Conservation (phyloP, 1,140 invertebrate genomes). For the Oreohelix idahoensis region DNA sequence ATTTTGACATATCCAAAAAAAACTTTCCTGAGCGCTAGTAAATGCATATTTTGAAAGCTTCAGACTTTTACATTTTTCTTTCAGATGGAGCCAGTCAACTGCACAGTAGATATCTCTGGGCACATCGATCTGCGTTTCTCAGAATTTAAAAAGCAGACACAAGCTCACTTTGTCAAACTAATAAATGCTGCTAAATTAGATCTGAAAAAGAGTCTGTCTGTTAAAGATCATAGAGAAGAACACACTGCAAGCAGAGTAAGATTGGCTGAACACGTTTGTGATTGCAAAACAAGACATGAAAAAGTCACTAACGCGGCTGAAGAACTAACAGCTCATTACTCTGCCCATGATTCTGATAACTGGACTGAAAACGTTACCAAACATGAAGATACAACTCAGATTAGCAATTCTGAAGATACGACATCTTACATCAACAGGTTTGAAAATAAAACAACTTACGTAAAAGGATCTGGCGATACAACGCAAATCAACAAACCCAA, state of each 20-base stretch:
- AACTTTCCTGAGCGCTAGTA: too few species aligned
- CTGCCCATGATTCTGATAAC: neutral
- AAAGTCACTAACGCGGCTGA: neutral
- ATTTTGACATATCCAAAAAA: too few species aligned
- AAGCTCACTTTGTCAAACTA: neutral
- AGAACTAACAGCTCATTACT: too few species aligned
- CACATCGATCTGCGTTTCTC: neutral
- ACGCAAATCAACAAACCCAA: too few species aligned
- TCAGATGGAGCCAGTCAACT: constrained; percentile 22
- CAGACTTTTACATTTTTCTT: neutral
- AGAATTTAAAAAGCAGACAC: neutral
- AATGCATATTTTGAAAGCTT: too few species aligned
- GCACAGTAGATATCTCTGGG: constrained; percentile 5
- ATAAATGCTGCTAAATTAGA: neutral
- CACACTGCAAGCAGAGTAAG: neutral
- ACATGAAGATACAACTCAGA: neutral
- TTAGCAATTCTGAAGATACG: too few species aligned
- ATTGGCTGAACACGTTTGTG: neutral
- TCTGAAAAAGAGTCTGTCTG: neutral
- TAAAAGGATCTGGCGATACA: too few species aligned
- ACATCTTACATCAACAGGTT: too few species aligned
- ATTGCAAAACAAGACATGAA: neutral
- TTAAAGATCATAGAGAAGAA: neutral
- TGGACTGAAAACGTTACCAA: neutral
- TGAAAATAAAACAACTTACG: too few species aligned